These are phyloP conservation scores for Nymphalis io DNA, from an alignment of 1,140 invertebrate species.

Conservation along the genomic window DNA sequence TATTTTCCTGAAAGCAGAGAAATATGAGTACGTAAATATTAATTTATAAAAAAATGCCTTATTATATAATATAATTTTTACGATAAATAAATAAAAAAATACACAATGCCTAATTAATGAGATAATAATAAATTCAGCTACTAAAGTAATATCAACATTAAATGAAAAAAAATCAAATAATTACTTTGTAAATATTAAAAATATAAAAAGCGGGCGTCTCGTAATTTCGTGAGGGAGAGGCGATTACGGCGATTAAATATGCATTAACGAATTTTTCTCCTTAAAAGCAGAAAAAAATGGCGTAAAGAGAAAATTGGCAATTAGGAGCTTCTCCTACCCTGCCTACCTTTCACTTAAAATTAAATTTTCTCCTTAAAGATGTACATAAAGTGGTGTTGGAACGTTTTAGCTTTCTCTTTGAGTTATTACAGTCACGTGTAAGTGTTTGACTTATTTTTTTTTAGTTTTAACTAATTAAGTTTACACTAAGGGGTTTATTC, in stretches of 20 bases:
- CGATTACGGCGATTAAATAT: slow-evolving; percentile 79
- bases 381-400: slow-evolving; percentile 62
- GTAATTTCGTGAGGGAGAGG: slow-evolving; percentile 71
- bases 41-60: too few relatives aligned
- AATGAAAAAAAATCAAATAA: slow-evolving; percentile 39
- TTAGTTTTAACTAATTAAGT: background rate
- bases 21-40: too few relatives aligned
- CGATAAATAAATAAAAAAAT: slow-evolving; percentile 2
- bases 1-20: too few relatives aligned
- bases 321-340: slow-evolving; percentile 59
- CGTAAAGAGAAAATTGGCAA: slow-evolving; percentile 79
- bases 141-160: slow-evolving; percentile 32
- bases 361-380: slow-evolving; percentile 70
- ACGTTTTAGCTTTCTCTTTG: slow-evolving; percentile 36
- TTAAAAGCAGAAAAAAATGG: slow-evolving; percentile 78
- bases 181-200: slow-evolving; percentile 53
- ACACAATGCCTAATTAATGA: slow-evolving; percentile 17
- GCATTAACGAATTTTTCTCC: slow-evolving; percentile 80
- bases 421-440: slow-evolving; percentile 30
- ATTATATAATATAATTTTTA: too few relatives aligned
- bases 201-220: slow-evolving; percentile 50
- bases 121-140: slow-evolving; percentile 26
- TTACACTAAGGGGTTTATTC: background rate
- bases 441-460: background rate
- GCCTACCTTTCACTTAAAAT: slow-evolving; percentile 65